Conservation (phyloP, 2,113 vertebrate genomes). For the Zonotrichia leucophrys region DNA sequence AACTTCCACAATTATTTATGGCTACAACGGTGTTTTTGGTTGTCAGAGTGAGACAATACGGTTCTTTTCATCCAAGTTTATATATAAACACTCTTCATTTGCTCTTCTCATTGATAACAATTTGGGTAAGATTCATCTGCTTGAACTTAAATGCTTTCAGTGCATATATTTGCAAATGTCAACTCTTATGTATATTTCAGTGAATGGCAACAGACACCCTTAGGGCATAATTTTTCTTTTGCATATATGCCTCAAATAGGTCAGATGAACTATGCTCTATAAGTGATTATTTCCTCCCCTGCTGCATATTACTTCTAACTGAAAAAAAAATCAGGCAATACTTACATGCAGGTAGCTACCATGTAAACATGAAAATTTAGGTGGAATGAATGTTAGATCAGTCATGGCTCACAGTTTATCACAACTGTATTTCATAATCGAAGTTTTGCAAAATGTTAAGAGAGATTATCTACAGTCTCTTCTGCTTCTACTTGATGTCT, state of each 20-base stretch:
- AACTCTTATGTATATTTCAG: neutral
- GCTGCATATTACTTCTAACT: neutral
- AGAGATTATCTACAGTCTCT: neutral
- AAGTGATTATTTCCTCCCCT: neutral
- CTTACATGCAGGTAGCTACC: neutral
- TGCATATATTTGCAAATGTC: neutral
- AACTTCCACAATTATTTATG: neutral
- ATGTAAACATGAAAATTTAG: neutral
- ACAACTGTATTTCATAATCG: neutral
- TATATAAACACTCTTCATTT: neutral
- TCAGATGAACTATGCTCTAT: neutral
- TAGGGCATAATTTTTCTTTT: neutral
- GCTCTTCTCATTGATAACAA: neutral
- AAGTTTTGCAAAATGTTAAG: neutral
- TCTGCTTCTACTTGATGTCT: neutral
- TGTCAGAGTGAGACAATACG: neutral
- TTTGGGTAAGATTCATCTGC: neutral
- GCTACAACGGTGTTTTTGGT: neutral
- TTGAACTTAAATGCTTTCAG: neutral
- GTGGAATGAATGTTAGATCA: neutral
- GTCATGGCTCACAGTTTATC: neutral
- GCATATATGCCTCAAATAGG: neutral
- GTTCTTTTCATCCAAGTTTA: neutral
- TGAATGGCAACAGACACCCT: neutral
- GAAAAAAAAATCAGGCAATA: neutral